phyloP scores from a whole-genome alignment of 2,888 invertebrate species.

The Stenichneumon culpator region DNA sequence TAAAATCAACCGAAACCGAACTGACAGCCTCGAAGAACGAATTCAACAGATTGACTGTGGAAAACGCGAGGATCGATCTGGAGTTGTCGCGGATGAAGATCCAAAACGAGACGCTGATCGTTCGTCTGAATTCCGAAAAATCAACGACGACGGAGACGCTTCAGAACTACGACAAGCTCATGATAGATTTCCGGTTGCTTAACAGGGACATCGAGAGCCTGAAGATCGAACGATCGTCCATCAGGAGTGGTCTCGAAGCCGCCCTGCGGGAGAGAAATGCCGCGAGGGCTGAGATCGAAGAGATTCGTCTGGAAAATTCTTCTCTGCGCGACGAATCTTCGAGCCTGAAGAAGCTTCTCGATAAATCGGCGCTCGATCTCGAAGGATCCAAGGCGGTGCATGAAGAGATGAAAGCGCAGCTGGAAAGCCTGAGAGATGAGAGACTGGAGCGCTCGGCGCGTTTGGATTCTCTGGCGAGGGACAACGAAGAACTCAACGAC shows the following conservation, averaged over 20 bases:
- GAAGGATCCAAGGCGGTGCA: conserved; percentile 52
- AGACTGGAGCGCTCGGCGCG: conserved; percentile 63
- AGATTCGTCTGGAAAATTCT: conserved; percentile 22
- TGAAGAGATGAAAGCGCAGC: conserved; percentile 47
- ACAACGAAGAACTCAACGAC: conserved; percentile 68
- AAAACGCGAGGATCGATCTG: conserved; percentile 54
- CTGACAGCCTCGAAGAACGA: conserved; percentile 48
- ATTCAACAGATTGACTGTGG: conserved; percentile 36
- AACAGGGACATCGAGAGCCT: conserved; percentile 50
- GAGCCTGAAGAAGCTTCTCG: conserved; percentile 61
- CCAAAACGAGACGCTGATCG: conserved; percentile 64
- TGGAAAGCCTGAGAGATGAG: conserved; percentile 65
- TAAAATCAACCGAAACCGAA: conserved; percentile 57
- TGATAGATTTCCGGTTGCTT: conserved; percentile 49
- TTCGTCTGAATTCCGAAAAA: conserved; percentile 65
- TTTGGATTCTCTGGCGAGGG: conserved; percentile 65
- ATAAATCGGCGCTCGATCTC: conserved; percentile 56
- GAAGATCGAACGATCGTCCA: conserved; percentile 59
- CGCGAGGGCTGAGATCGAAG: conserved; percentile 51
- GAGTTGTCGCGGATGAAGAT: conserved; percentile 64
- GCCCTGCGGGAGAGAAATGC: conserved; percentile 58
- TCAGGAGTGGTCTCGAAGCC: conserved; percentile 59
- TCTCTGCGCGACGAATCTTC: conserved; percentile 32
- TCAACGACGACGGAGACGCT: conserved; percentile 57
- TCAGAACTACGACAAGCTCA: conserved; percentile 61